Base-by-base conservation (phyloP, 2,113 vertebrate species). In the Hemibagrus wyckioides region DNA sequence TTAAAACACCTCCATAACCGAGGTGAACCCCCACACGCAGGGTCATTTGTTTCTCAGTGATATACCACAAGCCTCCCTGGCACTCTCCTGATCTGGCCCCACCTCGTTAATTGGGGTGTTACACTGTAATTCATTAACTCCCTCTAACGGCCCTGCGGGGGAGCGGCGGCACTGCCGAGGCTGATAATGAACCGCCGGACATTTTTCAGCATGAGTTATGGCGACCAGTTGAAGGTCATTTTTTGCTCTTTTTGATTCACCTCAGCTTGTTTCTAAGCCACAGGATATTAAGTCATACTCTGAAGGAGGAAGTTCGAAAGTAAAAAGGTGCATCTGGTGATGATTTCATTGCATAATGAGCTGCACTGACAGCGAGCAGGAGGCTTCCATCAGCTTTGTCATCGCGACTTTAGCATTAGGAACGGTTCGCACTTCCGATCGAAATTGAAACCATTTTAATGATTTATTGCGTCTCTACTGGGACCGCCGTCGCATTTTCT, bases 181-280 rank as follows among this genome's bases (percentile, higher is more conserved):
- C 82, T 30, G 88, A 87, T 92, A 85, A 86, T 89, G 83, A 92
- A 90, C 77, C 56, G 39, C 59, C 82, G 85, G 69, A 57, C 80
- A 79, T 88, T 88, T 89, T 88, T 84, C 85, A 80, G n/a, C 61
- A n/a, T 92, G 90, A 92, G 88, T 91, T 89, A 90, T 90, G 84
- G 63, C 44, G 48, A 71, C 73, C 50, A 83, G 69, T 81, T 89
- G 91, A 90, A 91, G 88, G 90, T 90, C 90, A 85, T 44, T 77
- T 80, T 85, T 90, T 83, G 82, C 21, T 33, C 6, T 56, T 28
- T 23, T 71, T 52, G 48, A 50, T 54, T 50, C n/a, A 52, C 48
- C 19, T 41, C 4, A 28, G 44, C 15, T 83, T 15, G 7, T 79
- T n/a, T 25, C 28, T 52, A 30, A 50, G 6, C 28, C 75, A 79